phyloP scores from a whole-genome alignment of 2,797 vertebrate genomes.

The Clarias laeviceps region DNA sequence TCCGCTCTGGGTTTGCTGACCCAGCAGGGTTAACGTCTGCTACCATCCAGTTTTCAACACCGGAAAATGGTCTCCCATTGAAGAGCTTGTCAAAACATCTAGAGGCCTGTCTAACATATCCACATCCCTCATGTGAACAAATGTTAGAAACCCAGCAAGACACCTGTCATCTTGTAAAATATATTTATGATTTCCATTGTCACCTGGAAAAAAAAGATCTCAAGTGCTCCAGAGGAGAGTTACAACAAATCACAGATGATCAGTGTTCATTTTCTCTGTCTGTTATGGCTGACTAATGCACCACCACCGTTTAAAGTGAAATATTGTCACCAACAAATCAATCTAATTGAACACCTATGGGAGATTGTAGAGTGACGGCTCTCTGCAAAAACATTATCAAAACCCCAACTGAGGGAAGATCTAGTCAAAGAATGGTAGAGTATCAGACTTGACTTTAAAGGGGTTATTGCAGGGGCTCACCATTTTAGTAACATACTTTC shows the following conservation, averaged over 20 bases:
- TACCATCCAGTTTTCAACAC: conserved; percentile 68
- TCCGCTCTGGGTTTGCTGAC: conserved; percentile 30
- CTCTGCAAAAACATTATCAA: background rate
- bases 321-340: background rate
- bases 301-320: conserved; percentile 47
- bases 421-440: background rate
- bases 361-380: background rate
- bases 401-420: conserved; percentile 44
- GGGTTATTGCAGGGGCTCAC: background rate
- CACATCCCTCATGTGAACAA: conserved; percentile 60
- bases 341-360: background rate
- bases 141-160: conserved; percentile 57
- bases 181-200: conserved; percentile 19
- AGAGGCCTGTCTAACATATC: conserved; percentile 66
- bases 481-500: background rate
- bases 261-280: conserved; percentile 25
- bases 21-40: conserved; percentile 55
- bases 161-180: conserved; percentile 69
- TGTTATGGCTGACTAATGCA: conserved; percentile 27
- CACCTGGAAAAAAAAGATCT: conserved; percentile 51
- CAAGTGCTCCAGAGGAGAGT: conserved; percentile 31
- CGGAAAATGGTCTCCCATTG: conserved; percentile 65
- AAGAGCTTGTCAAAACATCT: conserved; percentile 74
- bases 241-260: conserved; percentile 13
- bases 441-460: background rate